phyloP scores from a whole-genome alignment of 1,140 invertebrate genomes.

The Rhagoletis pomonella region DNA sequence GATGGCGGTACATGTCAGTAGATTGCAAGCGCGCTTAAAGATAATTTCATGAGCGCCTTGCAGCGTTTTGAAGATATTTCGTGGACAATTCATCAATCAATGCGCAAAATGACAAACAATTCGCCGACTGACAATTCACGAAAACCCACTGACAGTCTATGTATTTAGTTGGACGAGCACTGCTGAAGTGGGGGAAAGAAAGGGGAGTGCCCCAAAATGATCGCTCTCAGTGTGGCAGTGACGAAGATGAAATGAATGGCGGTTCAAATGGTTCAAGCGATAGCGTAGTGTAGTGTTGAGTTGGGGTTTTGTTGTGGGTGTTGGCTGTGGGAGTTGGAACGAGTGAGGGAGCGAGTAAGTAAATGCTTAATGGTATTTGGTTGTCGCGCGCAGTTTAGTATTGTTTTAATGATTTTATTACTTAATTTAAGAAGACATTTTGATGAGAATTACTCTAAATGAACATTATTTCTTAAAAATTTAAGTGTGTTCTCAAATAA shows the following conservation, averaged over 20 bases:
- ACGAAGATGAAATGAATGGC: constrained; percentile 40
- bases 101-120: constrained; percentile 47
- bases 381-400: no score
- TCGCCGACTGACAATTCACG: constrained; percentile 37
- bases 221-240: constrained; percentile 27
- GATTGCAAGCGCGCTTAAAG: neutral
- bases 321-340: neutral
- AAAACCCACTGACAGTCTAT: constrained; percentile 24
- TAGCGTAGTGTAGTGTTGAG: neutral
- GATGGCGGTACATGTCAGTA: neutral
- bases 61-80: constrained; percentile 18
- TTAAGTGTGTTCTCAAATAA: no score
- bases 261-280: constrained; percentile 28
- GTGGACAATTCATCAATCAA: constrained; percentile 49
- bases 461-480: no score
- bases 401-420: no score
- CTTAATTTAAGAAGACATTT: no score
- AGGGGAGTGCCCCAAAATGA: neutral
- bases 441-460: no score
- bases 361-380: no score
- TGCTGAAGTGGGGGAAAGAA: neutral
- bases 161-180: neutral
- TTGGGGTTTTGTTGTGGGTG: neutral
- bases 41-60: constrained; percentile 15
- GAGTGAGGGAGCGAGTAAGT: no score